Conservation (phyloP, 2,888 invertebrate species). For the Syrphus vitripennis region DNA sequence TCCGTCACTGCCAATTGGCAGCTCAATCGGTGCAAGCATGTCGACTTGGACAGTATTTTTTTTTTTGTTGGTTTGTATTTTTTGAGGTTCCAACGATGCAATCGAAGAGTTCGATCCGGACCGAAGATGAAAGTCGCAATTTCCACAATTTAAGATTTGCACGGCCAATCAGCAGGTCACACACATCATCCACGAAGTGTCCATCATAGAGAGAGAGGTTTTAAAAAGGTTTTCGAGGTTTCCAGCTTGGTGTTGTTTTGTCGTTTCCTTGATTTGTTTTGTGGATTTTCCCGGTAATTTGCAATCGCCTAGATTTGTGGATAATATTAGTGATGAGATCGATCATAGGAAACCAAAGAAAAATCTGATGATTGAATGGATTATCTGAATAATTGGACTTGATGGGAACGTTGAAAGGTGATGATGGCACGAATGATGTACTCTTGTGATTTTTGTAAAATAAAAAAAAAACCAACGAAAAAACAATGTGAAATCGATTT, state of each 20-base stretch:
- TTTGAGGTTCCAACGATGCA: conserved; percentile 23
- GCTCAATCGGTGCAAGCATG: conserved; percentile 64
- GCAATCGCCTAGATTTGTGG: conserved; percentile 54
- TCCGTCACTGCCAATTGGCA: conserved; percentile 67
- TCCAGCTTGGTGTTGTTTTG: conserved; percentile 27
- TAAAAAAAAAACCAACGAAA: background rate
- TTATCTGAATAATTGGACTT: conserved; percentile 58
- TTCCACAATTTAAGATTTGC: conserved; percentile 72
- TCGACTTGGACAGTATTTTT: conserved; percentile 34
- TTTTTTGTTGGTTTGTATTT: background rate
- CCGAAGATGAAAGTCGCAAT: conserved; percentile 71
- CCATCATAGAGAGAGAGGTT: conserved; percentile 34
- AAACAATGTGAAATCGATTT: conserved; percentile 52
- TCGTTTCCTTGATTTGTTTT: conserved; percentile 62
- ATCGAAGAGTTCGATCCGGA: conserved; percentile 66
- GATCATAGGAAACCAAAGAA: conserved; percentile 26
- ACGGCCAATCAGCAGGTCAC: conserved; percentile 72
- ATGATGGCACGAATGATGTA: conserved; percentile 59
- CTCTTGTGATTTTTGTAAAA: background rate
- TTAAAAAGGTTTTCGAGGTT: conserved; percentile 43
- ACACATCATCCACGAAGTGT: conserved; percentile 64
- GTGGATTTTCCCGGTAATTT: conserved; percentile 67
- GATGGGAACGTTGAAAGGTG: conserved; percentile 46
- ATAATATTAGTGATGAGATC: conserved; percentile 45
- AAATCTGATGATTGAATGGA: conserved; percentile 33